Evolutionary conservation across 2,797 vertebrate genomes (phyloP), one percentile per base, ranked within the genome.

Genomic region (Epinephelus awoara): DNA sequence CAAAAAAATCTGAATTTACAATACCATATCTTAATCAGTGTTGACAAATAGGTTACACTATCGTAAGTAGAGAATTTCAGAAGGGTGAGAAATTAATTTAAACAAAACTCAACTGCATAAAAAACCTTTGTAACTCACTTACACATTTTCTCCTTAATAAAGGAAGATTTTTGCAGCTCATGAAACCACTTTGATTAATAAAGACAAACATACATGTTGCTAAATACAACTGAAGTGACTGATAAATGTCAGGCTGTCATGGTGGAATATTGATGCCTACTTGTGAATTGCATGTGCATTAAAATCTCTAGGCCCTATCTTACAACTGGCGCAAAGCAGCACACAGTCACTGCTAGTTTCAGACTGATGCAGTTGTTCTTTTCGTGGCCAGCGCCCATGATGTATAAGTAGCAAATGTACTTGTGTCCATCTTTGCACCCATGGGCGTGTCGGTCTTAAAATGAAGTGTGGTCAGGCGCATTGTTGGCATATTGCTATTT

Each of bases 161-260:
- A 4, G 15, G 29, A 46, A 61, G n/a, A 64, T 52, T 67, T 80
- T 64, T 73, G 71, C 71, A 86, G 44, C 44, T 79, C 38, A 72
- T 54, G 46, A 77, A 34, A 49, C 21, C 6, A 65, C 56, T n/a
- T 44, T 19, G 47, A 75, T 76, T 59, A 56, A 64, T 75, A 49
- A 55, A 62, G 8, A 62, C 42, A 71, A 62, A 82, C 63, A 64
- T n/a, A 67, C 2, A 15, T 77, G 80, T 83, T 62, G 71, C 85
- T 75, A 79, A 86, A 92, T 78, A 82, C 88, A 91, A 87, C 89
- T 91, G 91, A 94, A 92, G 93, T 88, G 93, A 86, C 61, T 72
- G 73, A 76, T 71, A 21, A 85, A 83, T 76, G 83, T 88, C 82
- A 77, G 77, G 72, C 67, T 87, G 88, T 75, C 77, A 83, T 79